Percentiles rank a stretch among this genome's conserved stretches.
Conservation (phyloP, 2,888 invertebrate species). For the Shargacucullia verbasci region DNA sequence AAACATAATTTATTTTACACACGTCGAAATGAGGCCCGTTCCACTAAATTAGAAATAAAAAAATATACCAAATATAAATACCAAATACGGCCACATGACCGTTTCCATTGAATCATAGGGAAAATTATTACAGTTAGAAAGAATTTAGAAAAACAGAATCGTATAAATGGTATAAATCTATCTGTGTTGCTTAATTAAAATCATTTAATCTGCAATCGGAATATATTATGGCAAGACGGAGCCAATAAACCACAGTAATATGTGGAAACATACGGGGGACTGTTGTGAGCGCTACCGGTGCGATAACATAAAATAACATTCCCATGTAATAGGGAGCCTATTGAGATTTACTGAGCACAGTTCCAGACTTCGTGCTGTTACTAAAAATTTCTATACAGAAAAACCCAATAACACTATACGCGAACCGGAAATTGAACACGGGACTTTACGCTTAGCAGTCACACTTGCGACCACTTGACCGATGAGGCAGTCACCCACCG, state of each 20-base stretch:
- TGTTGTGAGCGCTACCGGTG: constrained; percentile 32
- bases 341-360: too few relatives aligned
- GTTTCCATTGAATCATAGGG: constrained; percentile 55
- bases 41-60: constrained; percentile 26
- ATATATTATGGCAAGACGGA: constrained; percentile 77
- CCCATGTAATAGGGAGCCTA: too few relatives aligned
- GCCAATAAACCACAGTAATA: constrained; percentile 76
- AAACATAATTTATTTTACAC: constrained; percentile 14
- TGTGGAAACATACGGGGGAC: constrained; percentile 63
- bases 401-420: too few relatives aligned
- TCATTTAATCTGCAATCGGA: constrained; percentile 83
- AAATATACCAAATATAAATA: constrained; percentile 47
- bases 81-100: constrained; percentile 56
- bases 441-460: too few relatives aligned
- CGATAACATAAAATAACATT: too few relatives aligned
- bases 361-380: too few relatives aligned
- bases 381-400: too few relatives aligned
- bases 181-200: constrained; percentile 79
- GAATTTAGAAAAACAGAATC: constrained; percentile 57
- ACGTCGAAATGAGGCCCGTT: constrained; percentile 15
- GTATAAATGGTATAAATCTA: constrained; percentile 72
- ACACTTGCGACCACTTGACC: too few relatives aligned
- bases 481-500: too few relatives aligned
- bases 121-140: constrained; percentile 67
- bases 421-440: too few relatives aligned